Evolutionary conservation across 2,888 invertebrate species (phyloP), one percentile per base, ranked within the genome.

Genomic region (Bedellia somnulentella): DNA sequence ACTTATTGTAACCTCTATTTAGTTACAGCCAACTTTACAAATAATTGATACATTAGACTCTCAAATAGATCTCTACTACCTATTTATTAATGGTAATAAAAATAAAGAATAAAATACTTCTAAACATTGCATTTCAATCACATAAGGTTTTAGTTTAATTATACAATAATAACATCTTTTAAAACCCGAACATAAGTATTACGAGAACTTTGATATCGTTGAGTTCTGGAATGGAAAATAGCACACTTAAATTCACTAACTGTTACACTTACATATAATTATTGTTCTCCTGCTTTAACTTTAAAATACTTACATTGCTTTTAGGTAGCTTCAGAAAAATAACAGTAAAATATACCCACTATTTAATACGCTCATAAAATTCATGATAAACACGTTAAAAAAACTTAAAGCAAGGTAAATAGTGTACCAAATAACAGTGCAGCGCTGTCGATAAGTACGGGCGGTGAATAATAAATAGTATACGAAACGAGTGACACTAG

Each of bases 31-130:
- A 68, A 73, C 71, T 73, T 75, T 73, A 75, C 75, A 73, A 75
- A 75, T 75, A 73, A 75, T 75, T 73, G 73, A 75, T 75, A 75
- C 73, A 73, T 75, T 75, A 75, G 68, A 73, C 75, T 75, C 73
- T 73, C 75, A 70, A 71, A 75, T 73, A 75, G 71, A 75, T 71
- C 71, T 73, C 75, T 75, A 73, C 70, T 70, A 70, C 71, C 71
- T 73, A 75, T 70, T 61, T 59, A 67, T 73, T 75, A 73, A 71
- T 73, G 73, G 71, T 71, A 73, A 73, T 71, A 73, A 73, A 70
- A 73, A 73, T 73, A 75, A 75, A 70, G 64, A 73, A 73, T 73
- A 75, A 75, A 75, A 75, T 75, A 75, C 75, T 75, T 73, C 71
- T 75, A 75, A 73, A 75, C 70, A 75, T 75, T 75, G 75, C 75